Base-by-base conservation (phyloP, 2,113 vertebrate genomes). In the Machaerirhynchus nigripectus region DNA sequence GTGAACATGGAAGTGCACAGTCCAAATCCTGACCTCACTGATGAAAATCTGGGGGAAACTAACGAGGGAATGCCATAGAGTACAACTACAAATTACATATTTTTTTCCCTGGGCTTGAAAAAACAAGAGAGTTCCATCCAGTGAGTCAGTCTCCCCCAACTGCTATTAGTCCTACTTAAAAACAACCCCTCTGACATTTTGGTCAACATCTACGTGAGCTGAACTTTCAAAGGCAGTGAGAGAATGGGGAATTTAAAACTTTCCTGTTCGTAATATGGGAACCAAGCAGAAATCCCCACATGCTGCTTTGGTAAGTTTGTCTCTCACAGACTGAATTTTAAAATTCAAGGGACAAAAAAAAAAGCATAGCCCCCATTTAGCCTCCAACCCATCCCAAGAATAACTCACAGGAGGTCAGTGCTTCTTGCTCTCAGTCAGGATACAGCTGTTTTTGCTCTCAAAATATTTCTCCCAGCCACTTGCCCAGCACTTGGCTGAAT, bases 81-180 rank as follows among this genome's bases (percentile, higher is more conserved):
- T 26, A 56, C 52, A 81, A 92, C 83, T 68, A 16, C 74, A 93
- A 81, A 90, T 93, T 80, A 95, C 70, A 31, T 77, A 2, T 37
- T 90, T 94, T 94, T 94, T 95, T 46, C 87, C 87, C 64, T 79
- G 57, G 67, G 77, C 60, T 95, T 30, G 2, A 89, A 89, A 91
- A 92, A 87, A 76, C 7, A 81, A 64, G 55, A 94, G 67, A 90
- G 67, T 91, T 96, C 50, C 60, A 79, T 89, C 31, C 71, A 94
- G 71, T 95, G 92, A 95, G 71, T 95, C 93, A 96, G 68, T 69
- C 86, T 94, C 52, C 95, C 79, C 56, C 92, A 92, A 81, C 60
- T 92, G 76, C 79, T 84, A 68, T 75, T 96, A 42, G 12, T 94
- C 35, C 40, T 84, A 5, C 69, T 93, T 94, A 71, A 94, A 96